Percentiles rank a stretch among this genome's conserved stretches.
phyloP scores from a whole-genome alignment of 2,113 vertebrate genomes.

The Sprattus sprattus region DNA sequence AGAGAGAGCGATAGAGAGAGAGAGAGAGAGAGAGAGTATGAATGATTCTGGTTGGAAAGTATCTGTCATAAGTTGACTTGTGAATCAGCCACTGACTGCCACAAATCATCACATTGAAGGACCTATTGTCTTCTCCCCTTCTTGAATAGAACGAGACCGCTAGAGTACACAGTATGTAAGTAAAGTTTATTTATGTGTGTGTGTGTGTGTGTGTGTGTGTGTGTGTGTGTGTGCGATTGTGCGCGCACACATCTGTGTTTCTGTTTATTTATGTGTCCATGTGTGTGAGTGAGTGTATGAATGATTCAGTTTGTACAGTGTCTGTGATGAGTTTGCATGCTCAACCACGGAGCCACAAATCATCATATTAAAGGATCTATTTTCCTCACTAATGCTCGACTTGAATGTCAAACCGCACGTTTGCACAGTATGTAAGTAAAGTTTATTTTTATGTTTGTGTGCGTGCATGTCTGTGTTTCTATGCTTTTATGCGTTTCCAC shows the following conservation, averaged over 20 bases:
- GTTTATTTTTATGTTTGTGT: background rate
- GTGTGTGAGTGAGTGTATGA: no score
- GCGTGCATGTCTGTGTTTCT: background rate
- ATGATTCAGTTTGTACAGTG: background rate
- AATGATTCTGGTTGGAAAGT: background rate
- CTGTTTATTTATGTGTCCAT: no score
- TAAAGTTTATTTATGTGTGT: no score
- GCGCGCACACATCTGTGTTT: no score
- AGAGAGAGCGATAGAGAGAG: slow-evolving; percentile 3
- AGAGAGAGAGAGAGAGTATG: background rate
- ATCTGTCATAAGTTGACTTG: background rate
- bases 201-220: background rate
- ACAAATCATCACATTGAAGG: background rate
- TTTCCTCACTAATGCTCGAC: background rate
- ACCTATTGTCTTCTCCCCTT: background rate
- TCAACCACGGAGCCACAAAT: background rate
- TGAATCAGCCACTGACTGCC: background rate
- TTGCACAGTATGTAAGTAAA: background rate
- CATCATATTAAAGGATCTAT: background rate
- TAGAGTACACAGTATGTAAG: background rate
- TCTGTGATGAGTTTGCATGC: background rate
- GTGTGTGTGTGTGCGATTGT: background rate
- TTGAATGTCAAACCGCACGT: background rate
- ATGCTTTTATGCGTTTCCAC: background rate
- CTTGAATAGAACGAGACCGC: no score